Evolutionary conservation across 2,888 invertebrate genomes (phyloP), one percentile per base, ranked within the genome.

Genomic region (Xylota sylvarum): DNA sequence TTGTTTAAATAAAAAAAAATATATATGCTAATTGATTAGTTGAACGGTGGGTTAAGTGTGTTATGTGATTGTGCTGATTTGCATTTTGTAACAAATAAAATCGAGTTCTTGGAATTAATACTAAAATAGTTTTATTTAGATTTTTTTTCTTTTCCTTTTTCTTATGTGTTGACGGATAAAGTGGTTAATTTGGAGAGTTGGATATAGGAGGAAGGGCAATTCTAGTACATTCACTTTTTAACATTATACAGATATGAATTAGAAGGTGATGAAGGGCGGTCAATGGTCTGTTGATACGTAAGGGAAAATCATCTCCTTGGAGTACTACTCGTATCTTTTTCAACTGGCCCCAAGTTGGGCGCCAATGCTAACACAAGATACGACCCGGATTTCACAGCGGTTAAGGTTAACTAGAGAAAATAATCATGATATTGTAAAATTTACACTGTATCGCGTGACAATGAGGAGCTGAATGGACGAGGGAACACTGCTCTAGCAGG

Each of bases 21-120:
- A 50, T 23, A 50, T 52, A 67, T 67, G 50, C 67, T 37, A 67
- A 67, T 67, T 50, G 50, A 52, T 27, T 40, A 35, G 48, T 32
- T 48, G 14, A 43, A 43, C 43, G 9, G 43, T 5, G 30, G 14
- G 6, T 5, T 14, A 27, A n/a, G 19, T 67, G 12, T 35, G 35
- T 32, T 19, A 50, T 52, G 56, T 58, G 37, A 37, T 37, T 37
- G 37, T 37, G 7, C n/a, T 67, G 50, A 52, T 67, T 67, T 23
- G 52, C 52, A 67, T 50, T 65, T 50, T 32, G 50, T 50, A 35
- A 50, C 14, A 48, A 48, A 48, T 48, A 17, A 50, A 40, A 9
- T 5, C 23, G 4, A 23, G 14, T 52, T 52, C 37, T 67, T 27
- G 27, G 67, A 50, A 50, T 19, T 23, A 10, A 50, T 12, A 10